Percentiles rank a stretch among this genome's conserved stretches.
These are phyloP conservation scores for Nilaparvata lugens DNA, from an alignment of 1,140 invertebrate species.

Conservation along the genomic window DNA sequence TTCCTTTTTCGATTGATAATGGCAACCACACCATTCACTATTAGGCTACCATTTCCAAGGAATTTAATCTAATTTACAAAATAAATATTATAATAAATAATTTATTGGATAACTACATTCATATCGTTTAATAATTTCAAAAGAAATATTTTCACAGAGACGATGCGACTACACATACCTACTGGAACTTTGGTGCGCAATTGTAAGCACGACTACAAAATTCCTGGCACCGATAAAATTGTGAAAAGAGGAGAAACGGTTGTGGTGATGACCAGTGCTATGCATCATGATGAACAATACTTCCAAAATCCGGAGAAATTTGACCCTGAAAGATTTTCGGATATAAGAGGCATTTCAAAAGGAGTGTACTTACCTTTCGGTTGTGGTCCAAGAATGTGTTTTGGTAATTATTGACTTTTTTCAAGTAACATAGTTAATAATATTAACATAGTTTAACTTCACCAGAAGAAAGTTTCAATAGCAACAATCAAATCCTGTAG, in stretches of 20 bases:
- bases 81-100: too few relatives aligned
- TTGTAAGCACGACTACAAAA: background rate
- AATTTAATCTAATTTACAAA: too few relatives aligned
- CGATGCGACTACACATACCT: background rate
- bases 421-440: too few relatives aligned
- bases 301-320: constrained; percentile 8
- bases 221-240: background rate
- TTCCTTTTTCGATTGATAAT: too few relatives aligned
- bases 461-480: too few relatives aligned
- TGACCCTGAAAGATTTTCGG: background rate
- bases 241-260: background rate
- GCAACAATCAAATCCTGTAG: too few relatives aligned
- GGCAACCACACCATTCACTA: too few relatives aligned
- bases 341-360: background rate
- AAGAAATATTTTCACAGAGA: too few relatives aligned
- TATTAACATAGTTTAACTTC: too few relatives aligned
- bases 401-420: background rate
- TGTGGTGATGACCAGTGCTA: background rate
- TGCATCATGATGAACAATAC: constrained; percentile 1
- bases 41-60: too few relatives aligned
- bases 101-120: too few relatives aligned
- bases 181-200: background rate
- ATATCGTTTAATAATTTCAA: too few relatives aligned
- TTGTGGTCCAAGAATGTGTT: background rate
- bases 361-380: constrained; percentile 2